phyloP scores from a whole-genome alignment of 2,888 invertebrate species.

The Periphyllus acericola region DNA sequence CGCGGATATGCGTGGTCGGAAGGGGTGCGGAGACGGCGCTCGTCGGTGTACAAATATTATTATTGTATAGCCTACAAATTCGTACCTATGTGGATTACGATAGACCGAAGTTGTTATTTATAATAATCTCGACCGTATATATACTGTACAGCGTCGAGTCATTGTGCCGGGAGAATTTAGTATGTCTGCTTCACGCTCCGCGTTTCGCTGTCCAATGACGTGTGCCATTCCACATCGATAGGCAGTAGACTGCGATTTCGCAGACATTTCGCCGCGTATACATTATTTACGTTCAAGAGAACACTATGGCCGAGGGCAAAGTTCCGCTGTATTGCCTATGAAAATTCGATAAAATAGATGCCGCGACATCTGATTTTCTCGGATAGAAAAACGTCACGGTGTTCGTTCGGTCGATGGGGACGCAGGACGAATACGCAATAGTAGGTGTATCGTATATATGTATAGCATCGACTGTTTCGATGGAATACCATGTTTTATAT shows the following conservation, averaged over 20 bases:
- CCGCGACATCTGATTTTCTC: neutral
- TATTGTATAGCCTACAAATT: neutral
- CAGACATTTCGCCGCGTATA: constrained; percentile 31
- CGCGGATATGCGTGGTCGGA: neutral
- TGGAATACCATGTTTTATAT: too few relatives aligned
- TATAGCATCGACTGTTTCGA: too few relatives aligned
- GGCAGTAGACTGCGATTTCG: constrained; percentile 42
- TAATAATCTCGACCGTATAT: neutral
- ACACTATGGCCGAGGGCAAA: constrained; percentile 23
- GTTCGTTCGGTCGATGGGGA: too few relatives aligned
- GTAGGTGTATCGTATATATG: too few relatives aligned
- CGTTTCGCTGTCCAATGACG: constrained; percentile 56
- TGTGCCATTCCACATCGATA: constrained; percentile 51
- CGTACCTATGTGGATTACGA: neutral
- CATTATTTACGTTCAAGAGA: constrained; percentile 46
- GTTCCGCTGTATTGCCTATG: neutral
- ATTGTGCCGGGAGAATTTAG: constrained; percentile 15
- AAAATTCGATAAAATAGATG: constrained; percentile 21
- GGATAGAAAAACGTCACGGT: neutral
- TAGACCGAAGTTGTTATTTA: constrained; percentile 16
- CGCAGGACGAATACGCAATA: too few relatives aligned
- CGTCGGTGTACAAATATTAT: neutral
- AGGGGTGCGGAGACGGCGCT: neutral
- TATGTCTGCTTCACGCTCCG: constrained; percentile 38
- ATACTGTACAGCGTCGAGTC: neutral